Percentiles rank a stretch among this genome's conserved stretches.
phyloP scores from a whole-genome alignment of 92 coral and sea anemone genomes.

The Siderastrea radians region DNA sequence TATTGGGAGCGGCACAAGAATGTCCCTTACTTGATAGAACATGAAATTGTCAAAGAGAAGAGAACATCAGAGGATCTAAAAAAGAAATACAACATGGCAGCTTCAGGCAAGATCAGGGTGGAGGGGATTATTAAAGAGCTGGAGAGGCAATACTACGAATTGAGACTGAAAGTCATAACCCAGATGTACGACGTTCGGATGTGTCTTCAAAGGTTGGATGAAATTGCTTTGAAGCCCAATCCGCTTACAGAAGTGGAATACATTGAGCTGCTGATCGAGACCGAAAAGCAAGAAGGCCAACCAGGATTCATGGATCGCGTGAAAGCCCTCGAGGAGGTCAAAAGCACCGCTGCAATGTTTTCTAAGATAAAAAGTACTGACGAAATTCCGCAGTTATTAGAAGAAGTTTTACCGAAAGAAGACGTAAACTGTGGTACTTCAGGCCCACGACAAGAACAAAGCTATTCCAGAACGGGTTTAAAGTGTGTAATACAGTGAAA shows the following conservation, averaged over 20 bases:
- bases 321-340: slow-evolving; percentile 14
- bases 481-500: no score
- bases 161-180: background rate
- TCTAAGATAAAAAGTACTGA: slow-evolving; percentile 18
- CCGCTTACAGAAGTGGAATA: slow-evolving; percentile 57
- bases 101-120: slow-evolving; percentile 13
- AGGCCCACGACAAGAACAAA: no score
- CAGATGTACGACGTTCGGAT: background rate
- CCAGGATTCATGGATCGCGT: slow-evolving; percentile 38
- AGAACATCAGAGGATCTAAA: no score
- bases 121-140: background rate
- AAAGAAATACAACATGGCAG: slow-evolving; percentile 13
- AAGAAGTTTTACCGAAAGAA: no score
- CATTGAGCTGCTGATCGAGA: slow-evolving; percentile 53
- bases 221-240: slow-evolving; percentile 58
- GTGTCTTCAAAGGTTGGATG: slow-evolving; percentile 11
- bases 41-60: slow-evolving; percentile 10
- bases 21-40: slow-evolving; percentile 29
- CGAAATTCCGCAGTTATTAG: background rate
- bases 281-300: slow-evolving; percentile 44
- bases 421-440: no score
- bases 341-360: slow-evolving; percentile 34
- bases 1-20: slow-evolving; percentile 33
- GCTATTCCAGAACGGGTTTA: no score
- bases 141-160: background rate